Conservation (phyloP, 2,888 invertebrate genomes). For the Tetragnatha montana region DNA sequence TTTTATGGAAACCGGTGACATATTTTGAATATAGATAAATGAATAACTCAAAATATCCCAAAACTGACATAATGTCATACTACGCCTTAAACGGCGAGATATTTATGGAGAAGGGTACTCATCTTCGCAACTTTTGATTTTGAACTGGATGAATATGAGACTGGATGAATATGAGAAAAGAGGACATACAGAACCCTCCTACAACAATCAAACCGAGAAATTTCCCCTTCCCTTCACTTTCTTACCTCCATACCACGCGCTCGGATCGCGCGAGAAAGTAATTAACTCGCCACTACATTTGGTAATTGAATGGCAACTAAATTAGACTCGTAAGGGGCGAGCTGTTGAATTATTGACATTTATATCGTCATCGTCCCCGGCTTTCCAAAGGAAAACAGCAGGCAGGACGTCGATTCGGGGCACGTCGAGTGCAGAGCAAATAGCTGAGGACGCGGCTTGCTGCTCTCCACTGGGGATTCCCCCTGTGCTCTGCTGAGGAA, state of each 20-base stretch:
- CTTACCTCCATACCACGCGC: not conserved
- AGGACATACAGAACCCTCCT: no score
- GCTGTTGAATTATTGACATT: not conserved
- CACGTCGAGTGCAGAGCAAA: conserved; percentile 34
- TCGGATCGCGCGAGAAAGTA: not conserved
- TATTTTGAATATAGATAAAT: no score
- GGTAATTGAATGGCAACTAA: not conserved
- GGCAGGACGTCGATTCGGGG: not conserved
- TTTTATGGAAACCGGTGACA: no score
- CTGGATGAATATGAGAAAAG: no score
- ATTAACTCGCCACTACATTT: not conserved
- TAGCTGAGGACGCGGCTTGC: not conserved
- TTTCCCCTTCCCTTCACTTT: no score
- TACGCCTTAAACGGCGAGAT: no score
- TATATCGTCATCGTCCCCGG: not conserved
- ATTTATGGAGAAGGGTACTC: no score
- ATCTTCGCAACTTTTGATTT: no score
- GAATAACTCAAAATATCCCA: no score
- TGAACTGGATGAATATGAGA: no score
- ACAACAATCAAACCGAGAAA: no score
- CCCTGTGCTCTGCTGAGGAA: not conserved
- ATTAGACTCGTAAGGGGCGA: not conserved
- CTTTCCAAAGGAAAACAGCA: not conserved
- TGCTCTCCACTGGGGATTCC: not conserved
- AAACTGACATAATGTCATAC: no score